Evolutionary conservation across 2,113 vertebrate species (phyloP).

Genomic region (Antennarius striatus): DNA sequence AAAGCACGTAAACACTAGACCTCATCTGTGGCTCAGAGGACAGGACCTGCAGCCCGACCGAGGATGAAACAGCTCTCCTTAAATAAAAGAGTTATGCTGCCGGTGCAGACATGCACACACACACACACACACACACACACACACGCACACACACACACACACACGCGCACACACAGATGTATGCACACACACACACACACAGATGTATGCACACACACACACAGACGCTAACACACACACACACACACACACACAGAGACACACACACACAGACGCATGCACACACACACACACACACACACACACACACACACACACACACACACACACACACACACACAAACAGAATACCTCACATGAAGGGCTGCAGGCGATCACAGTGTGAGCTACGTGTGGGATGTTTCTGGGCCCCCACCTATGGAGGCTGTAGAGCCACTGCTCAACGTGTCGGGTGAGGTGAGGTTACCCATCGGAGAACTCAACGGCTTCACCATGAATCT

Average conservation of each 20-base stretch:
- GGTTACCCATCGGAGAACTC: slow-evolving; percentile 38
- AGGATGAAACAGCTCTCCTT: slow-evolving; percentile 84
- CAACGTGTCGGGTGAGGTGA: slow-evolving; percentile 65
- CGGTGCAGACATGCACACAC: slow-evolving; percentile 82
- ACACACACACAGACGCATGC: neutral
- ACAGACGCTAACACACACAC: too few relatives aligned
- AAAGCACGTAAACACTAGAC: slow-evolving; percentile 76
- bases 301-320: slow-evolving; percentile 9
- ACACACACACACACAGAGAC: slow-evolving; percentile 14
- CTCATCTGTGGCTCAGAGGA: slow-evolving; percentile 70
- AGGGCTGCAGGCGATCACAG: slow-evolving; percentile 86
- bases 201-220: too few relatives aligned
- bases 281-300: slow-evolving; percentile 38
- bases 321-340: slow-evolving; percentile 75
- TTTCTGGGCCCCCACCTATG: slow-evolving; percentile 65
- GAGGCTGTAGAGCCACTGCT: slow-evolving; percentile 73
- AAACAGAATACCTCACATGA: slow-evolving; percentile 77
- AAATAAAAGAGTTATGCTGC: slow-evolving; percentile 82
- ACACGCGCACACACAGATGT: too few relatives aligned
- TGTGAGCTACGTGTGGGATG: slow-evolving; percentile 80
- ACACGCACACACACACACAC: slow-evolving; percentile 21
- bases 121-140: slow-evolving; percentile 35
- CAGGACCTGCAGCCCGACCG: slow-evolving; percentile 69
- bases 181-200: too few relatives aligned
- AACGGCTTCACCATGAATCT: slow-evolving; percentile 6